phyloP scores from a whole-genome alignment of 1,140 invertebrate species.

The Thereuonema tuberculata region DNA sequence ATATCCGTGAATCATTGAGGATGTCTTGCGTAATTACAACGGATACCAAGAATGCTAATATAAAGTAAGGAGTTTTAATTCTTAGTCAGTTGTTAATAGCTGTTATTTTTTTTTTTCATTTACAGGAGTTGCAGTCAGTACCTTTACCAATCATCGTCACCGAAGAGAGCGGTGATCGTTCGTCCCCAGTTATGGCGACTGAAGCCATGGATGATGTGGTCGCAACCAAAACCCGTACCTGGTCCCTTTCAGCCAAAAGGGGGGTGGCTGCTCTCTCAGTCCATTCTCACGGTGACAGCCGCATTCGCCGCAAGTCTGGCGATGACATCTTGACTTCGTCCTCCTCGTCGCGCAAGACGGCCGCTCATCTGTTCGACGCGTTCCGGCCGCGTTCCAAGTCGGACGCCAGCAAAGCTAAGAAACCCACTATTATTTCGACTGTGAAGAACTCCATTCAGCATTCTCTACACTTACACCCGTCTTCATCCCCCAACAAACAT shows the following conservation, averaged over 20 bases:
- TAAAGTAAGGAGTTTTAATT: too few relatives aligned
- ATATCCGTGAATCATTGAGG: too few relatives aligned
- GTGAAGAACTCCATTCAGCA: constrained; percentile 58
- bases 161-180: not conserved
- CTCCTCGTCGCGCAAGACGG: constrained; percentile 15
- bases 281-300: not conserved
- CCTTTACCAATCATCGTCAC: constrained; percentile 9
- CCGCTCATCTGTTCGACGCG: constrained; percentile 52
- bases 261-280: not conserved
- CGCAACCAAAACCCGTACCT: not conserved
- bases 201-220: not conserved
- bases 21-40: too few relatives aligned
- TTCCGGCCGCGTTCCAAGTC: constrained; percentile 68
- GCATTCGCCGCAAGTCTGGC: constrained; percentile 33
- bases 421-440: constrained; percentile 56
- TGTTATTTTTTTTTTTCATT: too few relatives aligned
- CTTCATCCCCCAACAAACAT: not conserved
- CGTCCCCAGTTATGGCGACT: not conserved
- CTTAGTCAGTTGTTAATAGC: too few relatives aligned
- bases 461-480: not conserved
- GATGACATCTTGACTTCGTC: constrained; percentile 29
- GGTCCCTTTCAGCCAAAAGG: not conserved
- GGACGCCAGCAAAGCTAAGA: constrained; percentile 49
- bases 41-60: too few relatives aligned
- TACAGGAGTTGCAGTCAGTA: constrained; percentile 1